phyloP scores from a whole-genome alignment of 2,797 vertebrate species.

The Sparidentex hasta region DNA sequence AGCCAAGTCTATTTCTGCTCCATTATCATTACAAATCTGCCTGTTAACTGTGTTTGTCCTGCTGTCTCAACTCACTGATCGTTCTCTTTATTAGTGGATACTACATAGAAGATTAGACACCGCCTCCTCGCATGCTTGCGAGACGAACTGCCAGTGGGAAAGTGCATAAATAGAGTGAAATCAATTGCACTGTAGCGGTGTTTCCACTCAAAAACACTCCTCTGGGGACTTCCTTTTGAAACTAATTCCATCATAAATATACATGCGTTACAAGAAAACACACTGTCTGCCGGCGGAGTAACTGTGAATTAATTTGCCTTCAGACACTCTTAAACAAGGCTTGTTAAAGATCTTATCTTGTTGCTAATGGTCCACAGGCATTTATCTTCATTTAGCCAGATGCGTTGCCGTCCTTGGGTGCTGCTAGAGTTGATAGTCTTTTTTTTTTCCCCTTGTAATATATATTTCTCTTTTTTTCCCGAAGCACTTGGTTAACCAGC shows the following conservation, averaged over 20 bases:
- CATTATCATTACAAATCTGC: constrained; percentile 86
- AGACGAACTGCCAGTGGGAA: constrained; percentile 84
- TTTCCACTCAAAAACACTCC: constrained; percentile 88
- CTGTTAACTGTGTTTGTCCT: constrained; percentile 83
- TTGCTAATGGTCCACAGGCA: constrained; percentile 88
- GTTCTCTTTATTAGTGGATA: constrained; percentile 86
- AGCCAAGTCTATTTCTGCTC: constrained; percentile 72
- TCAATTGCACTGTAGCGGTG: constrained; percentile 87
- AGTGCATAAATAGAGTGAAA: constrained; percentile 88
- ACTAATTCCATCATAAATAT: constrained; percentile 91
- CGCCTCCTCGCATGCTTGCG: constrained; percentile 72
- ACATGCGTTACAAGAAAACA: constrained; percentile 87
- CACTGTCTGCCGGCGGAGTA: constrained; percentile 83
- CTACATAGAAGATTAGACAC: constrained; percentile 86
- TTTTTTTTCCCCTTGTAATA: constrained; percentile 61
- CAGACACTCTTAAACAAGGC: constrained; percentile 88
- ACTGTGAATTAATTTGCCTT: constrained; percentile 90
- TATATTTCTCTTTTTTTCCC: constrained; percentile 47
- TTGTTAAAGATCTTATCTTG: constrained; percentile 90
- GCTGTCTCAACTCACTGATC: constrained; percentile 82
- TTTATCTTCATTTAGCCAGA: constrained; percentile 88
- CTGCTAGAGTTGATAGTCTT: constrained; percentile 72
- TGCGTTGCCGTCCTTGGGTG: constrained; percentile 80
- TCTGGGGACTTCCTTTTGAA: constrained; percentile 88
- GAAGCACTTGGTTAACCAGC: constrained; percentile 72